phyloP scores from a whole-genome alignment of 1,140 invertebrate genomes.

The Arion vulgaris region DNA sequence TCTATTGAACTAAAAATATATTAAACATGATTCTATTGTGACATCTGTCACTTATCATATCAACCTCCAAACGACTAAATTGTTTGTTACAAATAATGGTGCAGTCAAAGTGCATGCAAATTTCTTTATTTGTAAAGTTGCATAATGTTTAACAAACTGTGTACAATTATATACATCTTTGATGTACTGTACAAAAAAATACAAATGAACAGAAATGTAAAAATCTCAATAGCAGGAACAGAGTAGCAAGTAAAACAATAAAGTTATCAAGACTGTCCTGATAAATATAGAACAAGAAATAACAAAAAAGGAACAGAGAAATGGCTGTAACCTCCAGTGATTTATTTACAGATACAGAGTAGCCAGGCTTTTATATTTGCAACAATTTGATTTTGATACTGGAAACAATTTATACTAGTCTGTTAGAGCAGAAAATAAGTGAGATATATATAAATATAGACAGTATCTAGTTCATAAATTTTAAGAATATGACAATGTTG shows the following conservation, averaged over 20 bases:
- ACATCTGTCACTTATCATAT: too few relatives aligned
- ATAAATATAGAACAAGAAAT: conserved; percentile 1
- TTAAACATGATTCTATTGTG: too few relatives aligned
- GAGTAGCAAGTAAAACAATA: background rate
- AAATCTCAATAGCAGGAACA: background rate
- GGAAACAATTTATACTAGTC: background rate
- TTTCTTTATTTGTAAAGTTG: background rate
- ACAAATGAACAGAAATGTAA: background rate
- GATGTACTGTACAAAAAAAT: background rate
- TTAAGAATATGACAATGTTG: background rate
- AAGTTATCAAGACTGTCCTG: background rate
- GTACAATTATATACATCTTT: conserved; percentile 9
- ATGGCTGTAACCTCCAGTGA: background rate
- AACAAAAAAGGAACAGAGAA: background rate
- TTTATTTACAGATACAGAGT: background rate
- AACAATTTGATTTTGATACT: background rate
- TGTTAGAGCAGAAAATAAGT: background rate
- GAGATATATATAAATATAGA: background rate
- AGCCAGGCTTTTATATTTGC: background rate
- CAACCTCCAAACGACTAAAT: too few relatives aligned
- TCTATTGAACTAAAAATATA: too few relatives aligned
- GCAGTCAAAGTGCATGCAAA: conserved; percentile 15
- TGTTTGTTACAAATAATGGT: too few relatives aligned
- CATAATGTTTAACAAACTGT: conserved; percentile 11
- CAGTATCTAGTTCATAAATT: background rate